Percentiles rank a stretch among this genome's conserved stretches.
These are phyloP conservation scores for Labeo calbasu DNA, from an alignment of 2,797 vertebrate genomes.

Conservation along the genomic window DNA sequence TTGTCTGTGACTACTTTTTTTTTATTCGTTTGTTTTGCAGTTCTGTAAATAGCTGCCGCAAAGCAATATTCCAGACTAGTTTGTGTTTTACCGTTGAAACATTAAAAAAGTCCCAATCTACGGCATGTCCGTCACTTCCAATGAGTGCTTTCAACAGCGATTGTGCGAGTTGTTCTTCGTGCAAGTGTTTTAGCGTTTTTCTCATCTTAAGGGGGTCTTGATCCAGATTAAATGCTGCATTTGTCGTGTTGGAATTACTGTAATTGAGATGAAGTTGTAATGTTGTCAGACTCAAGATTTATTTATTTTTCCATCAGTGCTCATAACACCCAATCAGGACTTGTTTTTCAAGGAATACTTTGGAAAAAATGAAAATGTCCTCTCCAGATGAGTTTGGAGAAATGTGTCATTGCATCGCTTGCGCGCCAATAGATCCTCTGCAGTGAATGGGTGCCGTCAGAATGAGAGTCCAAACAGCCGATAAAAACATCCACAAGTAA, in stretches of 20 bases:
- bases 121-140: slow-evolving; percentile 40
- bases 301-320: not conserved
- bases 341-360: not conserved
- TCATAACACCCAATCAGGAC: not conserved
- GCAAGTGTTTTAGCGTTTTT: not conserved
- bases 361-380: not conserved
- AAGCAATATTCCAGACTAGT: slow-evolving; percentile 75
- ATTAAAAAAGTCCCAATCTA: slow-evolving; percentile 43
- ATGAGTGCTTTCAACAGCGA: not conserved
- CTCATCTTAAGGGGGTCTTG: not conserved
- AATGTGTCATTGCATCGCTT: too few species aligned
- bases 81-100: slow-evolving; percentile 70
- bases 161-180: not conserved
- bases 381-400: not conserved
- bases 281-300: not conserved
- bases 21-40: slow-evolving; percentile 68
- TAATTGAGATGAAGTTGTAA: not conserved
- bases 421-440: too few species aligned
- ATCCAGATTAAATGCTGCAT: not conserved
- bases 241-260: not conserved
- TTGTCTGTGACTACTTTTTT: slow-evolving; percentile 42
- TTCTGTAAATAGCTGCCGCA: slow-evolving; percentile 79
- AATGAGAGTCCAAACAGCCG: too few species aligned
- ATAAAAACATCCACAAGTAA: too few species aligned
- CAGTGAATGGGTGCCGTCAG: too few species aligned